Evolutionary conservation across 35 echinoderm and acorn worm genomes (phyloP).

Genomic region (Ophiothrix spiculata): DNA sequence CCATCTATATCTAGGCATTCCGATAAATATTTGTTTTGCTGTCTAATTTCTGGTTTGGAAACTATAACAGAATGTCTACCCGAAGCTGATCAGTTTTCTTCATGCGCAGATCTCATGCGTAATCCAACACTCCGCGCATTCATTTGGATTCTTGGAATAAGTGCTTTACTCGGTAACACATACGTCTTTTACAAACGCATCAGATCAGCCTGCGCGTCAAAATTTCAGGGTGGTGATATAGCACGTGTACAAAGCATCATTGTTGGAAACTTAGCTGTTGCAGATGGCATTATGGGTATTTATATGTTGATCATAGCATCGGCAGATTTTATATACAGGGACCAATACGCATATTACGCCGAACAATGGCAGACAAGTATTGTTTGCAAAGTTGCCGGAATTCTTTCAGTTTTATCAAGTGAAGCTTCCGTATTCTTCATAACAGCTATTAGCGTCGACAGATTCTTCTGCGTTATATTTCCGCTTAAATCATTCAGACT

Average conservation of each 20-base stretch:
- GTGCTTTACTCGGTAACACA: slow-evolving; percentile 45
- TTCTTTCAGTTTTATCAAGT: background rate
- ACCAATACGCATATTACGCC: background rate
- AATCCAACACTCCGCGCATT: slow-evolving; percentile 9
- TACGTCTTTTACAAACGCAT: slow-evolving; percentile 7
- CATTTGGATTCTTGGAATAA: slow-evolving; percentile 49
- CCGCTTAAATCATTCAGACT: background rate
- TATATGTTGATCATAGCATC: background rate
- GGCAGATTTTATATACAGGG: background rate
- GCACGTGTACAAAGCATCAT: too few species aligned
- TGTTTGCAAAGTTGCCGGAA: background rate
- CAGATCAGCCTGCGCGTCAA: background rate
- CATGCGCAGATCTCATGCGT: slow-evolving; percentile 53
- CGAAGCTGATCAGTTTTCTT: slow-evolving; percentile 46
- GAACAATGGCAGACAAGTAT: background rate
- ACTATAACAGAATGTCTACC: background rate
- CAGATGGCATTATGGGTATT: too few species aligned
- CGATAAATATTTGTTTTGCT: slow-evolving; percentile 49
- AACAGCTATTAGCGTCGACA: background rate
- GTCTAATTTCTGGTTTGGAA: background rate
- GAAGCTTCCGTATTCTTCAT: background rate
- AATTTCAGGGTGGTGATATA: background rate
- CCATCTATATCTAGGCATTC: too few species aligned
- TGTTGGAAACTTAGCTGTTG: too few species aligned
- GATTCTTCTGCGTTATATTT: background rate